These are phyloP conservation scores for Cairina moschata DNA, from an alignment of 2,113 vertebrate genomes.

Conservation along the genomic window DNA sequence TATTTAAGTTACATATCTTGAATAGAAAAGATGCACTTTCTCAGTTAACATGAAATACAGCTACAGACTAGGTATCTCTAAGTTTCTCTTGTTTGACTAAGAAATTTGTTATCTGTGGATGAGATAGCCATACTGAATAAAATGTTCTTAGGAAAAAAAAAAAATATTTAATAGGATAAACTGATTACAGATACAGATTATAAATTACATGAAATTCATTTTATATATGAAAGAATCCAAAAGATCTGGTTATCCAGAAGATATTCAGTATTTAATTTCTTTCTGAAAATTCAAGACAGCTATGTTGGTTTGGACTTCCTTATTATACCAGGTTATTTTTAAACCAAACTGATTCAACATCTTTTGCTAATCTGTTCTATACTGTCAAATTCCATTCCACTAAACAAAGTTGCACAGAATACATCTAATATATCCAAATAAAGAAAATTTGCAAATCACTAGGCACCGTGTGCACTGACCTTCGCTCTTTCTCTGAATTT, in stretches of 20 bases:
- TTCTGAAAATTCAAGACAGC: neutral
- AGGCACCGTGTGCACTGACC: conserved; percentile 60
- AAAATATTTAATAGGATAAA: neutral
- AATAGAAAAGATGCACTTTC: neutral
- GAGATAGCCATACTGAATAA: neutral
- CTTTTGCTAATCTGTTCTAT: neutral
- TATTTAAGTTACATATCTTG: neutral
- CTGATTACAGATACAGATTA: neutral
- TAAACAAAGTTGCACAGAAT: conserved; percentile 22
- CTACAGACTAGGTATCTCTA: neutral
- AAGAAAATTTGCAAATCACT: conserved; percentile 63
- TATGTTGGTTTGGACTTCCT: neutral
- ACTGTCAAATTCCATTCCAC: conserved; percentile 15
- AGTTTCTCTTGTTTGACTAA: neutral
- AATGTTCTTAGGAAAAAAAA: neutral
- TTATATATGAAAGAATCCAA: neutral
- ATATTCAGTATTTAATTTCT: neutral
- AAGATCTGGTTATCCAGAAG: neutral
- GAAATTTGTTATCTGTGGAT: neutral
- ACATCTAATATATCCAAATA: conserved; percentile 51
- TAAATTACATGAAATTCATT: neutral
- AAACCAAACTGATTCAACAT: conserved; percentile 4
- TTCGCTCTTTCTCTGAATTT: conserved; percentile 66
- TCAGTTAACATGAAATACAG: neutral
- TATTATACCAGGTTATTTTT: neutral